Conservation (phyloP, 2,888 invertebrate genomes). For the Campoplex nolae region DNA sequence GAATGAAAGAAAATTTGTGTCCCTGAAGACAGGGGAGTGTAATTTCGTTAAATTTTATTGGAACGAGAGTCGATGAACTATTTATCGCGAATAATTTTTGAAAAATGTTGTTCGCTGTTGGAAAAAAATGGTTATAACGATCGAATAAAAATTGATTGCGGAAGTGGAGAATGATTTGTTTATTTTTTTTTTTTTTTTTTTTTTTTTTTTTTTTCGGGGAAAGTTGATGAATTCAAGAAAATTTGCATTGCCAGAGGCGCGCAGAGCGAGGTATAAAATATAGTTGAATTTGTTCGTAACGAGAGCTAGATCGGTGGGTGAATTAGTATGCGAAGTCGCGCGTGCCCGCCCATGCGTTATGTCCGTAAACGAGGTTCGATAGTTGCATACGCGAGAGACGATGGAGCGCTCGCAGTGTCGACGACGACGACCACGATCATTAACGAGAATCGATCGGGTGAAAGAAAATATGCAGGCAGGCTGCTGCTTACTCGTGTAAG, state of each 20-base stretch:
- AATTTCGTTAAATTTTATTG: too few species aligned
- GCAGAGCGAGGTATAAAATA: neutral
- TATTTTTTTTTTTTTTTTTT: neutral
- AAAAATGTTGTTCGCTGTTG: too few species aligned
- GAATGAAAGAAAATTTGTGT: too few species aligned
- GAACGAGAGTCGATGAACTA: too few species aligned
- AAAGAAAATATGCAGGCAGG: slow-evolving; percentile 53
- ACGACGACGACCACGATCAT: slow-evolving; percentile 57
- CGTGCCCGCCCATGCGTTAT: slow-evolving; percentile 54
- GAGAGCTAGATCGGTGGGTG: neutral
- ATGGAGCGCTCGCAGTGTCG: slow-evolving; percentile 23
- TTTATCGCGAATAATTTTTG: neutral
- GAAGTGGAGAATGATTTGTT: neutral
- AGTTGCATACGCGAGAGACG: slow-evolving; percentile 39
- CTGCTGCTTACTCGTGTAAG: neutral
- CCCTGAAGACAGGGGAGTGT: too few species aligned
- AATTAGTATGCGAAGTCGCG: slow-evolving; percentile 35
- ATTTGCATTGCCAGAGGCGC: neutral
- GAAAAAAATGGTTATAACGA: too few species aligned
- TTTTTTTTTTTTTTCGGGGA: neutral
- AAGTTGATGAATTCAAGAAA: neutral
- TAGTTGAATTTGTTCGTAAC: neutral
- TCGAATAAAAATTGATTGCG: neutral
- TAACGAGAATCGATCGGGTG: slow-evolving; percentile 58
- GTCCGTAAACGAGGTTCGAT: slow-evolving; percentile 58